Percentiles rank a stretch among this genome's conserved stretches.
Evolutionary conservation across 2,113 vertebrate species (phyloP).

Genomic region (Chloebia gouldiae): DNA sequence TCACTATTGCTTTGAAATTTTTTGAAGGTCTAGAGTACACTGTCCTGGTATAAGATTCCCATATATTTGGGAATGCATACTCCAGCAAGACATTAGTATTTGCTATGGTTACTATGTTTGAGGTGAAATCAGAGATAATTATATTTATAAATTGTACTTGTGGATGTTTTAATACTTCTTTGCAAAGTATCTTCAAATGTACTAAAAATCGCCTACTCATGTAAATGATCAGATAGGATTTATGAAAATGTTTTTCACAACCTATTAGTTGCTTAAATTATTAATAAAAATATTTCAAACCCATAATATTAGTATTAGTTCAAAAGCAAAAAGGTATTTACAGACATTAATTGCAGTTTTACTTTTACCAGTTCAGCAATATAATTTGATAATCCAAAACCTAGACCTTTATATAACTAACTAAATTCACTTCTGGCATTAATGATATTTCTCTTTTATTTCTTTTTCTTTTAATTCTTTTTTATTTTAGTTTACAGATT

Average conservation of each 20-base stretch:
- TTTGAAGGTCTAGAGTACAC: neutral
- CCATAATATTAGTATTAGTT: neutral
- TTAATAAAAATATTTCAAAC: neutral
- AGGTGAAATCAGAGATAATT: neutral
- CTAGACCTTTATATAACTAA: neutral
- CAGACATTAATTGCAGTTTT: neutral
- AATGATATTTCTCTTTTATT: neutral
- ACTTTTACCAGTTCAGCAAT: neutral
- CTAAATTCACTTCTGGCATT: neutral
- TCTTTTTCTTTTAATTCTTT: neutral
- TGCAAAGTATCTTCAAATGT: neutral
- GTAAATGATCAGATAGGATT: neutral
- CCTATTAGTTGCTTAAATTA: neutral
- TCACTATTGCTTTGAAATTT: neutral
- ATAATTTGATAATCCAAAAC: neutral
- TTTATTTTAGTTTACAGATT: conserved; percentile 1
- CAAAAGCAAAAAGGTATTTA: neutral
- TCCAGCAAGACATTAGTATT: neutral
- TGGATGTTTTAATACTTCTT: neutral
- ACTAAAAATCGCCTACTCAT: neutral
- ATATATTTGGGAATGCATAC: neutral
- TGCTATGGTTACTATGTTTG: neutral
- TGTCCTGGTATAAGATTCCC: neutral
- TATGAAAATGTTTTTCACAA: neutral
- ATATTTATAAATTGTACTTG: neutral